Evolutionary conservation across 2,888 invertebrate species (phyloP).

Genomic region (Entomobrya multifasciata): DNA sequence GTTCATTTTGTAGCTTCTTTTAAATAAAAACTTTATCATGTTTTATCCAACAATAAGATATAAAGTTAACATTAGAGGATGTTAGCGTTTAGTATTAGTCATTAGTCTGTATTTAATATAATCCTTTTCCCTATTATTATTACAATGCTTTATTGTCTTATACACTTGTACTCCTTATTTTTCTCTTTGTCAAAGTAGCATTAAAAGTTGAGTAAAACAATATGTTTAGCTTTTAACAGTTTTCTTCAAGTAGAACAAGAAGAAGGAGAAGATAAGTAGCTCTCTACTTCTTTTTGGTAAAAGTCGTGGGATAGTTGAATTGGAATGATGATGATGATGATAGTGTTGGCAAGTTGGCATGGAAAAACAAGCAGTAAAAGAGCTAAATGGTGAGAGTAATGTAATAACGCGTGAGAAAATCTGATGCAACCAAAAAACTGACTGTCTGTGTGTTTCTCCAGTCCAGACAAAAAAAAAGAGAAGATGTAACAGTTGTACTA

Average conservation of each 20-base stretch:
- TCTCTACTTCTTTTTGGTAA: background rate
- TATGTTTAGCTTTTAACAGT: conserved; percentile 20
- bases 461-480: conserved; percentile 2
- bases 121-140: background rate
- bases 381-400: background rate
- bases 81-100: too few species aligned
- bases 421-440: conserved; percentile 19
- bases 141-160: background rate
- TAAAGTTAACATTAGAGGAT: too few species aligned
- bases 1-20: too few species aligned
- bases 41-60: too few species aligned
- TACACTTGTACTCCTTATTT: too few species aligned
- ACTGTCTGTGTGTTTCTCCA: conserved; percentile 15
- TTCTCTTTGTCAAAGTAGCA: too few species aligned
- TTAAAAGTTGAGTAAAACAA: conserved; percentile 1
- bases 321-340: background rate
- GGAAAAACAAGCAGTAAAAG: background rate
- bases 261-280: background rate
- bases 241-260: conserved; percentile 8
- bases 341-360: background rate
- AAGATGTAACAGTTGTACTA: background rate
- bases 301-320: background rate
- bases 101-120: too few species aligned
- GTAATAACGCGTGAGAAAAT: conserved; percentile 43
- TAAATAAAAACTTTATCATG: too few species aligned